phyloP scores from a whole-genome alignment of 2,888 invertebrate species.

The Tricholauxania praeusta region DNA sequence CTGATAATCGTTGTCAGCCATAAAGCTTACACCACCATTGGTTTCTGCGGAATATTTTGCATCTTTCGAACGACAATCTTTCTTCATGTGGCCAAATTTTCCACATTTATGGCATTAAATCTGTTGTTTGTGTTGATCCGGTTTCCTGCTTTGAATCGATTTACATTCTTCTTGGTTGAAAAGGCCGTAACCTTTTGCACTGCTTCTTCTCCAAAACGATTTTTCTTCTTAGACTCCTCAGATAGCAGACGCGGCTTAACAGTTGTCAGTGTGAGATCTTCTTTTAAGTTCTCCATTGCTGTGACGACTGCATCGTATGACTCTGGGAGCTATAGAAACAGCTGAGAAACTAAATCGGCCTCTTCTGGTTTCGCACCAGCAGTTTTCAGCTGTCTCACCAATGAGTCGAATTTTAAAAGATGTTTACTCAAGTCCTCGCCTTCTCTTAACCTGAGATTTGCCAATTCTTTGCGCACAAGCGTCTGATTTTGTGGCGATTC shows the following conservation, averaged over 20 bases:
- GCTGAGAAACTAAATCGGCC: conserved; percentile 12
- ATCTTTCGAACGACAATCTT: conserved; percentile 17
- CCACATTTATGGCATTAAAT: conserved; percentile 30
- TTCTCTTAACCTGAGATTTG: conserved; percentile 11
- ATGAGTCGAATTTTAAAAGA: conserved; percentile 8
- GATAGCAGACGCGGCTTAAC: too few relatives aligned
- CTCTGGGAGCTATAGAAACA: conserved; percentile 19
- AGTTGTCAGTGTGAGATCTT: too few relatives aligned
- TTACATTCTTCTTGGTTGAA: conserved; percentile 6
- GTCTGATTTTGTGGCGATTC: conserved; percentile 16
- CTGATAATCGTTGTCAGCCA: too few relatives aligned
- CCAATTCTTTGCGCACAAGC: conserved; percentile 16
- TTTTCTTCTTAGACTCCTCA: conserved; percentile 2
- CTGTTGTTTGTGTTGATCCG: not conserved
- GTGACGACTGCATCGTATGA: conserved; percentile 18
- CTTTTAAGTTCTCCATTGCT: too few relatives aligned
- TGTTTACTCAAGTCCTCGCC: not conserved
- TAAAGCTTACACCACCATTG: not conserved
- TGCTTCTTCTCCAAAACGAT: conserved; percentile 7
- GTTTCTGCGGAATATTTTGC: not conserved
- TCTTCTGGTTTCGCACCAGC: conserved; percentile 18
- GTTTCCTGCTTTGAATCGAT: too few relatives aligned
- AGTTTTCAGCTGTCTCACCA: conserved; percentile 6
- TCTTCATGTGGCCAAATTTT: conserved; percentile 33
- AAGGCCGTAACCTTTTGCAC: conserved; percentile 15